Conservation (phyloP, 2,797 vertebrate species). For the Pteronotus mesoamericanus region DNA sequence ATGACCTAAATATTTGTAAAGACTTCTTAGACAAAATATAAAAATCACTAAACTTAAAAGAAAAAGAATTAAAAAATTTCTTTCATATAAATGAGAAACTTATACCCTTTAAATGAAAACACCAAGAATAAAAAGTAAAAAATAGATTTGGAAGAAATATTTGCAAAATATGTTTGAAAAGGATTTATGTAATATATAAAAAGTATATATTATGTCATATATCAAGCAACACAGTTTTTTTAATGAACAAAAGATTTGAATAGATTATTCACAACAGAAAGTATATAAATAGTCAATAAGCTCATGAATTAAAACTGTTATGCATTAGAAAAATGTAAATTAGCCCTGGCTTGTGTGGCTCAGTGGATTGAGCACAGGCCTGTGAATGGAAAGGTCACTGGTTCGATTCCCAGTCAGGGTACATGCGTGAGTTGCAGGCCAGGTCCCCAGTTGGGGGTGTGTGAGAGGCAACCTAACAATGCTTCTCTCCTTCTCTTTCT, state of each 20-base stretch:
- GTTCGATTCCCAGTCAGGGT: background rate
- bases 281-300: background rate
- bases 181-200: background rate
- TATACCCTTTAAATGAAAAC: background rate
- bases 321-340: background rate
- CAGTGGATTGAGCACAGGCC: background rate
- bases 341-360: background rate
- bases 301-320: background rate
- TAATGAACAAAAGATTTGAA: background rate
- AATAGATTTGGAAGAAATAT: background rate
- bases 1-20: background rate
- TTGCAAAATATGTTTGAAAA: background rate
- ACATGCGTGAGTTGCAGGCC: background rate
- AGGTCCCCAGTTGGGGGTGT: background rate
- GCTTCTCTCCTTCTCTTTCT: background rate
- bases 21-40: background rate
- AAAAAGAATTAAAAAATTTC: background rate
- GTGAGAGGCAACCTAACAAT: background rate
- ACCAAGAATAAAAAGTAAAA: constrained; percentile 11
- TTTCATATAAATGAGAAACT: background rate
- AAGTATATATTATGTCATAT: background rate
- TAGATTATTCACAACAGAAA: background rate
- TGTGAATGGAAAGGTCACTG: background rate
- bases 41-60: background rate
- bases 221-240: background rate